Evolutionary conservation across 2,888 invertebrate species (phyloP).

Genomic region (Chromoteleia sp.): DNA sequence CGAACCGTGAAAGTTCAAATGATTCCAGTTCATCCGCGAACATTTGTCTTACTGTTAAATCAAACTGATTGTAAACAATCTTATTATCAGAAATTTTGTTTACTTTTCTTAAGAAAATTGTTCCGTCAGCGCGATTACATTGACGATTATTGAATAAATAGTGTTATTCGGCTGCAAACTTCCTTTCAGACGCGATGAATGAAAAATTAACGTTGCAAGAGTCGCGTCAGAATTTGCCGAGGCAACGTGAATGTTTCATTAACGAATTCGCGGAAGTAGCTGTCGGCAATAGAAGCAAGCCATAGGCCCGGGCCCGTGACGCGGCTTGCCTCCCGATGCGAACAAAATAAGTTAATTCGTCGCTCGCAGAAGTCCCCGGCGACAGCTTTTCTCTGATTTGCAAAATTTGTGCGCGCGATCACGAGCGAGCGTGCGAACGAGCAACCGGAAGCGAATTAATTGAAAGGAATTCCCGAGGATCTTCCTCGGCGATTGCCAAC

Average conservation of each 20-base stretch:
- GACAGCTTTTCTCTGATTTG: slow-evolving; percentile 47
- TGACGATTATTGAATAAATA: slow-evolving; percentile 17
- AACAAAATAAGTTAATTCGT: slow-evolving; percentile 52
- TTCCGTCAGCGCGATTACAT: too few species aligned
- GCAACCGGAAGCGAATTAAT: slow-evolving; percentile 60
- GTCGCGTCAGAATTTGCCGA: slow-evolving; percentile 69
- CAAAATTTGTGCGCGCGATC: slow-evolving; percentile 25
- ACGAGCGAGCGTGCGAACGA: slow-evolving; percentile 42
- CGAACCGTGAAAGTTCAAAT: too few species aligned
- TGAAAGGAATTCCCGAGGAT: slow-evolving; percentile 52
- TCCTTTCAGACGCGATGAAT: neutral
- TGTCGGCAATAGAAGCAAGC: slow-evolving; percentile 23
- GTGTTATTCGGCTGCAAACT: slow-evolving; percentile 6
- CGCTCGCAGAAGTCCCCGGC: slow-evolving; percentile 39
- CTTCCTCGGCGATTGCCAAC: slow-evolving; percentile 18
- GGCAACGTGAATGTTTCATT: slow-evolving; percentile 76
- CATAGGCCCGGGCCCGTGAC: slow-evolving; percentile 13
- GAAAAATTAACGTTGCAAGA: slow-evolving; percentile 22
- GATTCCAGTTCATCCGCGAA: too few species aligned
- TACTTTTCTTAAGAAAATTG: too few species aligned
- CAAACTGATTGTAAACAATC: too few species aligned
- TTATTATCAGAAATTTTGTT: too few species aligned
- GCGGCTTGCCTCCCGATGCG: slow-evolving; percentile 10
- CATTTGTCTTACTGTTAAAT: too few species aligned
- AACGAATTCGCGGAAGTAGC: slow-evolving; percentile 67